These are phyloP conservation scores for Pipistrellus pygmaeus DNA, from an alignment of 2,797 vertebrate species.

Conservation along the genomic window DNA sequence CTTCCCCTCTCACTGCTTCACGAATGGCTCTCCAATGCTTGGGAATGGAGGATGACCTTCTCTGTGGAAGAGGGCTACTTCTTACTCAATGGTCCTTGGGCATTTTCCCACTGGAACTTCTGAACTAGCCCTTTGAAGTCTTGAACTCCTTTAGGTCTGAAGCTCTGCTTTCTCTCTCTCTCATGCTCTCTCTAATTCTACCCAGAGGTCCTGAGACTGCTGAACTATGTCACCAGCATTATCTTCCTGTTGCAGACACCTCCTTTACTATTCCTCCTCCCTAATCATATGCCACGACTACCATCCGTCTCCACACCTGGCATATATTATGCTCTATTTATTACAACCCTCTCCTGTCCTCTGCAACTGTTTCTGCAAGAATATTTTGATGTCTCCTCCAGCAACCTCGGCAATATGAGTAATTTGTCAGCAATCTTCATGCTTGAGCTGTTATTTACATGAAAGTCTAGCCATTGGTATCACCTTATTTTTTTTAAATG, in stretches of 20 bases:
- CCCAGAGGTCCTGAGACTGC: neutral
- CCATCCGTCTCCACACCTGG: neutral
- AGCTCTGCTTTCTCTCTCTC: neutral
- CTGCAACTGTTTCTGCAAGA: neutral
- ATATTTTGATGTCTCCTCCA: neutral
- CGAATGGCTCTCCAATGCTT: neutral
- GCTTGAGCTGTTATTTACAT: constrained; percentile 20
- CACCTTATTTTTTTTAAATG: neutral
- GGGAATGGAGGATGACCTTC: neutral
- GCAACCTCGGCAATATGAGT: constrained; percentile 26
- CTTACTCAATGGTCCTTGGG: neutral
- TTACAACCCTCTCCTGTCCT: neutral
- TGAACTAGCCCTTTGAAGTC: neutral
- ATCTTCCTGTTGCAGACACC: neutral
- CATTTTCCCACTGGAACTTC: neutral
- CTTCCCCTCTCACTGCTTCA: neutral
- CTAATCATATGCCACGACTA: neutral
- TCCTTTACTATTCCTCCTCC: neutral
- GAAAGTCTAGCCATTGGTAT: constrained; percentile 36
- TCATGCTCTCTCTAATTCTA: neutral
- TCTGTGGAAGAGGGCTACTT: neutral
- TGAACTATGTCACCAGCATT: neutral
- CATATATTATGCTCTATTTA: neutral
- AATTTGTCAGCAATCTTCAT: constrained; percentile 15
- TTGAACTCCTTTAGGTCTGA: neutral